A percentile compares a stretch with the other conserved stretches of the same genome.
These are phyloP conservation scores for Tamandua tetradactyla DNA, from an alignment of 2,797 vertebrate species.

Conservation along the genomic window DNA sequence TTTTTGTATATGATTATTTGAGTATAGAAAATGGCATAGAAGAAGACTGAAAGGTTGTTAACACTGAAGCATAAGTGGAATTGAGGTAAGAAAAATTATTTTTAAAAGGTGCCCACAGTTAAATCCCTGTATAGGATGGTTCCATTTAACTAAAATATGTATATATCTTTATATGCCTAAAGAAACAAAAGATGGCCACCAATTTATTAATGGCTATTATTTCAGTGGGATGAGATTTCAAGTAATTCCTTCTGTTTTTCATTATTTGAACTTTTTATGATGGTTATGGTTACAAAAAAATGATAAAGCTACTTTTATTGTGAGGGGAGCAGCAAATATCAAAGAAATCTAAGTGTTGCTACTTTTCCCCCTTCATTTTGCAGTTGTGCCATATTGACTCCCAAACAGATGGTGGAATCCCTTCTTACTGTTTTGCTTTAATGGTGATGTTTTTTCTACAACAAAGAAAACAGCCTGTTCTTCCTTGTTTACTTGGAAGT, in stretches of 20 bases:
- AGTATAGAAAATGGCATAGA: slow-evolving; percentile 8
- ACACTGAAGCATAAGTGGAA: not conserved
- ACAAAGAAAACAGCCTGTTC: slow-evolving; percentile 93
- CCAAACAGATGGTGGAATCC: slow-evolving; percentile 97
- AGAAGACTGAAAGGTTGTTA: slow-evolving; percentile 15
- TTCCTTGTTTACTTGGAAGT: slow-evolving; percentile 94
- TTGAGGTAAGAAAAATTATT: not conserved
- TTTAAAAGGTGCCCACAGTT: not conserved
- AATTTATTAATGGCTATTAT: not conserved
- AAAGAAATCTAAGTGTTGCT: slow-evolving; percentile 53
- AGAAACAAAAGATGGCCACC: slow-evolving; percentile 6
- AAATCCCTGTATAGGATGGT: not conserved
- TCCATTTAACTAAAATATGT: slow-evolving; percentile 15
- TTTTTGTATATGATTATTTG: not conserved
- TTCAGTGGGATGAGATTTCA: slow-evolving; percentile 5
- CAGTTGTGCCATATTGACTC: slow-evolving; percentile 98
- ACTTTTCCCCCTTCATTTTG: slow-evolving; percentile 70
- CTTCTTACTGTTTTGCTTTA: slow-evolving; percentile 97
- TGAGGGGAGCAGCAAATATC: slow-evolving; percentile 13
- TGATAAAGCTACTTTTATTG: not conserved
- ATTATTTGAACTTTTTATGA: not conserved
- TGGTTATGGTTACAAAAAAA: not conserved
- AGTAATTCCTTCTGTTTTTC: slow-evolving; percentile 34
- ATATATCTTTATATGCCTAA: not conserved
- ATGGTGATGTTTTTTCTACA: slow-evolving; percentile 99